Evolutionary conservation across 2,113 vertebrate genomes (phyloP).

Genomic region (Crotalus helleri): DNA sequence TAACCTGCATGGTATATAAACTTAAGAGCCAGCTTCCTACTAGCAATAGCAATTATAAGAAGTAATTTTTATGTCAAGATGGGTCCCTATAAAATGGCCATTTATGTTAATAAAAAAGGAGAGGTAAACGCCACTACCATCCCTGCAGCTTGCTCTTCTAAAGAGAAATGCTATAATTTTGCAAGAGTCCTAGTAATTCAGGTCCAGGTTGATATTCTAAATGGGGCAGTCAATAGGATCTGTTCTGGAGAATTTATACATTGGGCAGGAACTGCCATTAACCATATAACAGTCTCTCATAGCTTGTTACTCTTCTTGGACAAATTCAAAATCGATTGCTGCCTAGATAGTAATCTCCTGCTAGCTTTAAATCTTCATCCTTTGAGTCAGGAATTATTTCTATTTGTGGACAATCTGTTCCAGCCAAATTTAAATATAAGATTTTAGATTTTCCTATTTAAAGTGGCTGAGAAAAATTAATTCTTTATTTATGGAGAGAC

Average conservation of each 20-base stretch:
- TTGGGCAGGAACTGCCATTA: background rate
- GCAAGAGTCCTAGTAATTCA: background rate
- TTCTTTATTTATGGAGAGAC: background rate
- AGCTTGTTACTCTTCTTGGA: background rate
- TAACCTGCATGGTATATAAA: background rate
- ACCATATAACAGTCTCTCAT: background rate
- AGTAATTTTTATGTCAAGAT: background rate
- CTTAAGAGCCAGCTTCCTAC: background rate
- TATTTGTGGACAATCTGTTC: background rate
- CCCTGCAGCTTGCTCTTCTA: background rate
- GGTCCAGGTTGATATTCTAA: background rate
- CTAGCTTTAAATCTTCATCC: background rate
- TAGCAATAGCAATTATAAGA: background rate
- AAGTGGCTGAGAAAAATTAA: background rate
- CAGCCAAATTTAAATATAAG: background rate
- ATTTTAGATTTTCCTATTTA: background rate
- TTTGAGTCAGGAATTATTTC: background rate
- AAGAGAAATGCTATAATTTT: background rate
- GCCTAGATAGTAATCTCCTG: background rate
- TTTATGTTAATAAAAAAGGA: background rate
- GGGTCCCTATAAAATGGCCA: background rate
- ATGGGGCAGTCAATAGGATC: background rate
- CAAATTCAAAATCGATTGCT: background rate
- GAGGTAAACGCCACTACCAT: background rate
- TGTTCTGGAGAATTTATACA: background rate